phyloP scores from a whole-genome alignment of 2,888 invertebrate genomes.

The Liopterus haemorrhoidalis region DNA sequence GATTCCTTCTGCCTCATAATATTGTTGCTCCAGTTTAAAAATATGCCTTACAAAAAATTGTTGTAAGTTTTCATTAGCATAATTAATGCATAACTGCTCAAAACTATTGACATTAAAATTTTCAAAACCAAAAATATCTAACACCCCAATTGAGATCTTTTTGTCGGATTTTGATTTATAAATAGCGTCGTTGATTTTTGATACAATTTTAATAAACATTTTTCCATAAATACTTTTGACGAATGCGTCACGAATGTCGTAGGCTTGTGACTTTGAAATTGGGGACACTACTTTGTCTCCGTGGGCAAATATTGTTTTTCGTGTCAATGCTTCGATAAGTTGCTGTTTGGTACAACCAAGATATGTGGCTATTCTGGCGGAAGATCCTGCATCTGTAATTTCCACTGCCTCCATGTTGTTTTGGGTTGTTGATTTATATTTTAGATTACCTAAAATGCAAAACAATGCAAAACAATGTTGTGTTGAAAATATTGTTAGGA shows the following conservation, averaged over 20 bases:
- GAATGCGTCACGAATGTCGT: constrained; percentile 85
- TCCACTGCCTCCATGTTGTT: constrained; percentile 86
- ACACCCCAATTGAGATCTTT: constrained; percentile 76
- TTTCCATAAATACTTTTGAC: constrained; percentile 90
- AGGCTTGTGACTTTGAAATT: constrained; percentile 67
- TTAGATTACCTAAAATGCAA: too few relatives aligned
- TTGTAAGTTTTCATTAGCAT: constrained; percentile 92
- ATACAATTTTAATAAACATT: constrained; percentile 83
- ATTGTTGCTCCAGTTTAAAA: constrained; percentile 93
- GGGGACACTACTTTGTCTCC: constrained; percentile 75
- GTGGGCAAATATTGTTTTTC: constrained; percentile 77
- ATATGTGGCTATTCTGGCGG: constrained; percentile 65
- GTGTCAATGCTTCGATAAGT: constrained; percentile 76
- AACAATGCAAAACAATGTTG: too few relatives aligned
- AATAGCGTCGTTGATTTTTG: constrained; percentile 83
- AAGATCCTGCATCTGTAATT: constrained; percentile 63
- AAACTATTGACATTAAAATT: constrained; percentile 89
- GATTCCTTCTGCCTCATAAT: constrained; percentile 84
- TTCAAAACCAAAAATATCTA: constrained; percentile 97
- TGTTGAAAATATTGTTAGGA: too few relatives aligned
- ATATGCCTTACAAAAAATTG: constrained; percentile 95
- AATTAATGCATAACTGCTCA: constrained; percentile 94
- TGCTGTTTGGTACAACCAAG: constrained; percentile 63
- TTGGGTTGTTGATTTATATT: constrained; percentile 64
- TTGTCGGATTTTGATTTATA: constrained; percentile 56